These are phyloP conservation scores for Metallyticus violacea DNA, from an alignment of 2,888 invertebrate species.

Conservation along the genomic window DNA sequence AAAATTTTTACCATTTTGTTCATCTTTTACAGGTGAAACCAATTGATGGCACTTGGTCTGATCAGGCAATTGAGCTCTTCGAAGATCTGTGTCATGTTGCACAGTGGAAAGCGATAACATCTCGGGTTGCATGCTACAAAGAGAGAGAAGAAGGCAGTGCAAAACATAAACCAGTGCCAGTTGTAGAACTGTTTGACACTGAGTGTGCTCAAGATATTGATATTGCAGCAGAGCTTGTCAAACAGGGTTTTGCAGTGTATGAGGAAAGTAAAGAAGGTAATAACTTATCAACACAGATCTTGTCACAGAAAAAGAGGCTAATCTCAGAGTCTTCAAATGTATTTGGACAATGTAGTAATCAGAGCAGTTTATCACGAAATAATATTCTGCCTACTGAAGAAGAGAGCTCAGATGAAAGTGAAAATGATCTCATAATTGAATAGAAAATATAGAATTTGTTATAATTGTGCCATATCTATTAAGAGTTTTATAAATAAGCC, in stretches of 20 bases:
- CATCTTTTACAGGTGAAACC: neutral
- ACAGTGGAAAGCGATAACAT: conserved; percentile 76
- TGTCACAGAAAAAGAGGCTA: neutral
- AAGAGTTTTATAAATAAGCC: no score
- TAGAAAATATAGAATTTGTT: no score
- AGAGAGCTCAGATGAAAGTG: neutral
- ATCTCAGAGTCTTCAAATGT: neutral
- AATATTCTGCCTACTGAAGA: neutral
- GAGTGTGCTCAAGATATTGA: conserved; percentile 52
- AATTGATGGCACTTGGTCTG: conserved; percentile 57
- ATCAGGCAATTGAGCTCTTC: conserved; percentile 62
- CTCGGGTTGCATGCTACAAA: conserved; percentile 67
- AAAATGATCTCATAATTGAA: neutral
- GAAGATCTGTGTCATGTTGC: conserved; percentile 71
- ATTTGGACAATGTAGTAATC: neutral
- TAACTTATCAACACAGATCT: neutral
- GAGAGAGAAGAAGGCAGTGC: conserved; percentile 41
- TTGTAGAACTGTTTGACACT: conserved; percentile 71
- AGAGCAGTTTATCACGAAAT: neutral
- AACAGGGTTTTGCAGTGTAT: conserved; percentile 33
- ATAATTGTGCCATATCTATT: no score
- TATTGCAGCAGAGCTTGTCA: conserved; percentile 35
- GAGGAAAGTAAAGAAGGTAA: neutral
- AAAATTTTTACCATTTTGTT: no score
- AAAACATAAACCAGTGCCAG: conserved; percentile 71